Evolutionary conservation across 1,140 invertebrate species (phyloP).

Genomic region (Glossosoma conforme): DNA sequence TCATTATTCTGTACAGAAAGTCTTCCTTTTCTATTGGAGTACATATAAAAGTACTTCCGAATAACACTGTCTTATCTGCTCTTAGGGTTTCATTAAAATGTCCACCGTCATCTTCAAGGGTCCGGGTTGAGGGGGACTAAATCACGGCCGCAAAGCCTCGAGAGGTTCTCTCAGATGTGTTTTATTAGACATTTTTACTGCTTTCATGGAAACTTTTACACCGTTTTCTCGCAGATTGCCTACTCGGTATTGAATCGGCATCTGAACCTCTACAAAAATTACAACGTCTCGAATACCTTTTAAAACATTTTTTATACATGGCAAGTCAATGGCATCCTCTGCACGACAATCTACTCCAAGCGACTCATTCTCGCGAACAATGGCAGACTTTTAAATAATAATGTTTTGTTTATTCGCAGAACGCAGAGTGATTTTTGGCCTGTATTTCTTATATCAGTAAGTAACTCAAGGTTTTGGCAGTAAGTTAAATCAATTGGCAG

Average conservation of each 20-base stretch:
- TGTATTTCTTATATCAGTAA: no score
- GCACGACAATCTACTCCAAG: no score
- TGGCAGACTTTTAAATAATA: no score
- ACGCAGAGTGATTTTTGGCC: no score
- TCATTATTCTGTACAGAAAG: conserved; percentile 5
- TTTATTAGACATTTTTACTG: conserved; percentile 20
- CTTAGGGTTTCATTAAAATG: conserved; percentile 13
- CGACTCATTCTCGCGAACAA: not conserved
- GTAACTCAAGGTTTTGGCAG: no score
- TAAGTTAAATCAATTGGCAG: no score
- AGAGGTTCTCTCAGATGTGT: conserved; percentile 8
- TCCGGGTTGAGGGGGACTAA: not conserved
- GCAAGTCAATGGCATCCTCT: no score
- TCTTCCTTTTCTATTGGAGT: conserved; percentile 1
- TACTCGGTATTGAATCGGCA: conserved; percentile 10
- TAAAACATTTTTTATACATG: no score
- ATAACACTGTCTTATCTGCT: conserved; percentile 3
- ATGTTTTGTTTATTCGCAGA: no score
- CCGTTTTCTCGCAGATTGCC: conserved; percentile 12
- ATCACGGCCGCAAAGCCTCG: not conserved
- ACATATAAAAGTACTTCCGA: conserved; percentile 8
- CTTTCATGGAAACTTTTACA: conserved; percentile 13
- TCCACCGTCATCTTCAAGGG: not conserved
- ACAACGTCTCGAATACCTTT: conserved; percentile 8
- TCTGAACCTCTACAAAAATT: conserved; percentile 8